These are phyloP conservation scores for Bradypus variegatus DNA, from an alignment of 2,797 vertebrate genomes.

Conservation along the genomic window DNA sequence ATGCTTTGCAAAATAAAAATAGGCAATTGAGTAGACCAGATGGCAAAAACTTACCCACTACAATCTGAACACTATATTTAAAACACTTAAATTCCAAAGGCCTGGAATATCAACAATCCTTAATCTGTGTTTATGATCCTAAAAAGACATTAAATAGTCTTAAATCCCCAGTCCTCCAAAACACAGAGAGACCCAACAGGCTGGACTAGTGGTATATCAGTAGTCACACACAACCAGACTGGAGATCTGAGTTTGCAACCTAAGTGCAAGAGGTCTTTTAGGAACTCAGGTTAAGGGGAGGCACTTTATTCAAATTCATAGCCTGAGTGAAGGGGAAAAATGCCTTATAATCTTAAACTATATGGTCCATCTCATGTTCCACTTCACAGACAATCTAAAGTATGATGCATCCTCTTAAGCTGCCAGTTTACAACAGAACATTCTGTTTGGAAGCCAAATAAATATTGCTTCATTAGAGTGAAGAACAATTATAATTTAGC, in stretches of 20 bases:
- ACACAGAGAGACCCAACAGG: conserved; percentile 37
- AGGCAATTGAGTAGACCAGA: conserved; percentile 46
- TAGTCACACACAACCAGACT: conserved; percentile 38
- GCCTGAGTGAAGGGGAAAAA: conserved; percentile 11
- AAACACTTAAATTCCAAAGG: conserved; percentile 50
- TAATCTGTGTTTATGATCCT: conserved; percentile 42
- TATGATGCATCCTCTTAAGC: not conserved
- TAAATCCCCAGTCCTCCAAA: conserved; percentile 43
- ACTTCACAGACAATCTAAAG: not conserved
- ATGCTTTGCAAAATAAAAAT: conserved; percentile 52
- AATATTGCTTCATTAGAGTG: conserved; percentile 23
- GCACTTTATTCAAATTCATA: conserved; percentile 18
- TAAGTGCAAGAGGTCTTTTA: conserved; percentile 10
- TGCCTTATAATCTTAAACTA: conserved; percentile 24
- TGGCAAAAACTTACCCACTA: conserved; percentile 52
- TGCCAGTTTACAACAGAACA: conserved; percentile 4
- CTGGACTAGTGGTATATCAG: conserved; percentile 45
- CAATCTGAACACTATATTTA: conserved; percentile 40
- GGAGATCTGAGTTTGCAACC: conserved; percentile 1
- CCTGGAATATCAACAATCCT: conserved; percentile 38
- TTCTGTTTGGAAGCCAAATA: conserved; percentile 32
- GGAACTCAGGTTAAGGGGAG: conserved; percentile 14
- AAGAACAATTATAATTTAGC: conserved; percentile 42
- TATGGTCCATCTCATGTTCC: conserved; percentile 22
- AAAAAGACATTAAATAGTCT: conserved; percentile 56